phyloP scores from a whole-genome alignment of 2,113 vertebrate species.

The Nothobranchius furzeri region DNA sequence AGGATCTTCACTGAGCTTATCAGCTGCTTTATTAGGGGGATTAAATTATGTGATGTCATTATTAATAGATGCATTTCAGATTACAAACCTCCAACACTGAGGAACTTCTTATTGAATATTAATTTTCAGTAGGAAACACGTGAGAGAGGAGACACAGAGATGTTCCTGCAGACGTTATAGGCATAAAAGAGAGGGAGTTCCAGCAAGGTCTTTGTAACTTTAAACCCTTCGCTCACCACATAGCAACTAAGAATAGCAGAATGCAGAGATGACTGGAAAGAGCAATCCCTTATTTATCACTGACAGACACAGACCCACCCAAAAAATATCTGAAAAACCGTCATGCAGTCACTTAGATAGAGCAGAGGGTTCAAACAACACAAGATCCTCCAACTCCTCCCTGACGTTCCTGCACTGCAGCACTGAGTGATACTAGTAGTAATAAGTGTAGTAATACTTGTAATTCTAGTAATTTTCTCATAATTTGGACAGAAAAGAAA shows the following conservation, averaged over 20 bases:
- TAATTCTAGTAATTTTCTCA: no score
- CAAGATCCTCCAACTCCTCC: no score
- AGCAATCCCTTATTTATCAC: constrained; percentile 70
- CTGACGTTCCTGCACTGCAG: no score
- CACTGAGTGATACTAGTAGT: no score
- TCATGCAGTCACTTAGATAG: not conserved
- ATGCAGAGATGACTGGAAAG: constrained; percentile 44
- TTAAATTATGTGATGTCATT: constrained; percentile 31
- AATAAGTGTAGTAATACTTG: no score
- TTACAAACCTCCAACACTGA: constrained; percentile 31
- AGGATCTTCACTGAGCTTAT: constrained; percentile 32
- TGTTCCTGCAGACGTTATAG: constrained; percentile 15
- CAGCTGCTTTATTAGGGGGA: constrained; percentile 4
- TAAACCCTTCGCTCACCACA: constrained; percentile 62
- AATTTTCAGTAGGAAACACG: constrained; percentile 17
- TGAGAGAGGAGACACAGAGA: not conserved
- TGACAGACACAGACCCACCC: constrained; percentile 54
- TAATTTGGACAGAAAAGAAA: no score
- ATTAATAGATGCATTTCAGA: constrained; percentile 63
- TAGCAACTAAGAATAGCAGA: constrained; percentile 74
- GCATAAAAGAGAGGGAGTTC: constrained; percentile 20
- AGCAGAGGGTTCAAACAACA: not conserved
- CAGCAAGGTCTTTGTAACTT: constrained; percentile 69
- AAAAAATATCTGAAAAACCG: constrained; percentile 17
- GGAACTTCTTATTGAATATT: constrained; percentile 7